Percentiles rank a stretch among this genome's conserved stretches.
phyloP scores from a whole-genome alignment of 2,113 vertebrate species.

The Psittacus erithacus region DNA sequence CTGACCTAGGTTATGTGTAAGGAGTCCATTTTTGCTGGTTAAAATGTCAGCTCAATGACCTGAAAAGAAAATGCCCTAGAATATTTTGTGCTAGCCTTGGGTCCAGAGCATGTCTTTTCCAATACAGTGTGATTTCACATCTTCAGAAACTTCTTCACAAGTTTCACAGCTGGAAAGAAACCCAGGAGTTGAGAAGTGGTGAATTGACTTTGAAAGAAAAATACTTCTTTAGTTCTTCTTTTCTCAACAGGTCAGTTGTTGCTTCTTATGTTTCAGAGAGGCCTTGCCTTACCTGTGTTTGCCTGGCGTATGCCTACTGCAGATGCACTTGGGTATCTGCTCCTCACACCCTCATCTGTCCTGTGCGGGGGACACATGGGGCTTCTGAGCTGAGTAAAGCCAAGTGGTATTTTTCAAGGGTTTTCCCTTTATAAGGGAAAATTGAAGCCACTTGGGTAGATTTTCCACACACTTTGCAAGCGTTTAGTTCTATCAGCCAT shows the following conservation, averaged over 20 bases:
- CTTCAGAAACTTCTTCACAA: not conserved
- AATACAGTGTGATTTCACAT: rapidly evolving
- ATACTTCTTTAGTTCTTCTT: not conserved
- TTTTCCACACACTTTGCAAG: not conserved
- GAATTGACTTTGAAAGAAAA: not conserved
- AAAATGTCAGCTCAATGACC: not conserved
- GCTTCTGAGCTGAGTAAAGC: not conserved
- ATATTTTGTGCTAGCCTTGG: not conserved
- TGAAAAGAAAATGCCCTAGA: not conserved
- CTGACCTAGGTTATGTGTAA: not conserved
- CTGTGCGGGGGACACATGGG: rapidly evolving
- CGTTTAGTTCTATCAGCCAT: not conserved
- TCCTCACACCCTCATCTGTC: rapidly evolving
- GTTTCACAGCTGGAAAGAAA: not conserved
- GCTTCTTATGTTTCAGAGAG: not conserved
- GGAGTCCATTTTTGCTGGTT: not conserved
- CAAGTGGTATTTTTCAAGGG: not conserved
- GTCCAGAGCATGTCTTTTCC: not conserved
- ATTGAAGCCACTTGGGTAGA: not conserved
- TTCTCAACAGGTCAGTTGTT: not conserved
- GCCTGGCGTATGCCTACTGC: not conserved
- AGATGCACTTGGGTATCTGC: not conserved
- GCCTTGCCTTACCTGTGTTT: not conserved
- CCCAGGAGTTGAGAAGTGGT: rapidly evolving
- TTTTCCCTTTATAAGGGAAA: not conserved